These are phyloP conservation scores for Mesorhabditis spiculigera DNA, from an alignment of 2,888 invertebrate species.

Conservation along the genomic window DNA sequence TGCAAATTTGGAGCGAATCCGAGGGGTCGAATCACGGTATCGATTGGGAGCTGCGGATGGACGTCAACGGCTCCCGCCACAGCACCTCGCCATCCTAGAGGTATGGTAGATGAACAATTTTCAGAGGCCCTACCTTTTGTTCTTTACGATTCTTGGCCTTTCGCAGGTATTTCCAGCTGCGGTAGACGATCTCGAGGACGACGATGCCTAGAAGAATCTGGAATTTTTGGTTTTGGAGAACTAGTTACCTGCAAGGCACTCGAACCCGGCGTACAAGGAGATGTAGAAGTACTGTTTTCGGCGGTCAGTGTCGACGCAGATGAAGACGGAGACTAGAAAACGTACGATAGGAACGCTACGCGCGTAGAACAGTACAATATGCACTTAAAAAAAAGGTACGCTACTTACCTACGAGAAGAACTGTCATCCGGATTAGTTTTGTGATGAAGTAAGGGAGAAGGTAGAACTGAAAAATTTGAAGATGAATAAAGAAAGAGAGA, in stretches of 20 bases:
- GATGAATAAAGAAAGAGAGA: no score
- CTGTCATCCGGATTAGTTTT: not conserved
- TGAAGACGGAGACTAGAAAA: slow-evolving; percentile 2
- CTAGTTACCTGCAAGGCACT: not conserved
- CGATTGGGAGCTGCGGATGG: not conserved
- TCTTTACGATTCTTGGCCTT: not conserved
- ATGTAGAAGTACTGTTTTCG: slow-evolving; percentile 5
- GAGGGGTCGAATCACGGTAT: not conserved
- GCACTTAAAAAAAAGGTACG: not conserved
- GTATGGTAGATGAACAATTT: not conserved
- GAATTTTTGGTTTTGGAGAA: not conserved
- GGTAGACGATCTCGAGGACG: not conserved
- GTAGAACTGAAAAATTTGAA: not conserved
- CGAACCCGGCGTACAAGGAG: not conserved
- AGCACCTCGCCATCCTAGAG: not conserved
- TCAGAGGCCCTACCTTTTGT: not conserved
- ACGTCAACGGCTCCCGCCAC: slow-evolving; percentile 3
- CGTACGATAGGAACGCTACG: not conserved
- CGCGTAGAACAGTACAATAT: not conserved
- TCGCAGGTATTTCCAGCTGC: slow-evolving; percentile 4
- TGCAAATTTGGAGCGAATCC: not conserved
- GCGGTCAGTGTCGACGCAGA: not conserved
- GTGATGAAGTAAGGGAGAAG: slow-evolving; percentile 1
- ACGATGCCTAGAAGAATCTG: slow-evolving; percentile 1
- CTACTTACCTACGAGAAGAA: not conserved